Percentiles rank a stretch among this genome's conserved stretches.
phyloP scores from a whole-genome alignment of 2,797 vertebrate species.

The Sebastiscus albofasciatus region DNA sequence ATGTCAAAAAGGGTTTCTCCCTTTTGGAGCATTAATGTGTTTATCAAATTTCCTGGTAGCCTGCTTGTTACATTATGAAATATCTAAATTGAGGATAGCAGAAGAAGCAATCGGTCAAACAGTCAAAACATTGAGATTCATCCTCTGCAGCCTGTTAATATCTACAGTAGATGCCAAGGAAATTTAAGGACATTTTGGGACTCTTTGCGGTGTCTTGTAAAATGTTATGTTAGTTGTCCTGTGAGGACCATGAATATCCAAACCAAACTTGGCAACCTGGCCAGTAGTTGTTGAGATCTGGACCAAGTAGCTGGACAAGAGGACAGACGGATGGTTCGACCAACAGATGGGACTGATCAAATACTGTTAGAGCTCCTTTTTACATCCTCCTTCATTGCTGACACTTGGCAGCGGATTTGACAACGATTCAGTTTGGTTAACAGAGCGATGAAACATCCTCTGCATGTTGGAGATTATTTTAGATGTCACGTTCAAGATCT shows the following conservation, averaged over 20 bases:
- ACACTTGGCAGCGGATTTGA: neutral
- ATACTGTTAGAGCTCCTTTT: neutral
- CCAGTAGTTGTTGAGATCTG: neutral
- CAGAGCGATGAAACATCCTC: neutral
- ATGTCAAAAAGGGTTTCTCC: neutral
- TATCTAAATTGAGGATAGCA: neutral
- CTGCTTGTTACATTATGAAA: neutral
- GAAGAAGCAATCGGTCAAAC: neutral
- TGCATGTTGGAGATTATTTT: neutral
- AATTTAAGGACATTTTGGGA: neutral
- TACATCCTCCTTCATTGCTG: neutral
- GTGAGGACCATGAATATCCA: neutral
- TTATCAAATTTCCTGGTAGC: neutral
- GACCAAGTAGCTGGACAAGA: neutral
- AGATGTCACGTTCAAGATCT: neutral
- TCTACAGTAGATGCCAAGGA: neutral
- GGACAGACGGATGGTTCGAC: neutral
- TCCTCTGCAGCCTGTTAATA: neutral
- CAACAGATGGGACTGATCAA: neutral
- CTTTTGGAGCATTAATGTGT: neutral
- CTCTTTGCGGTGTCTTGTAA: neutral
- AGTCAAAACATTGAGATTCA: neutral
- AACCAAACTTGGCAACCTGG: neutral
- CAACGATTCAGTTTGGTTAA: neutral
- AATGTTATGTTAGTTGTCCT: neutral